Percentiles rank a stretch among this genome's conserved stretches.
phyloP scores from a whole-genome alignment of 2,888 invertebrate genomes.

The Myopa testacea region DNA sequence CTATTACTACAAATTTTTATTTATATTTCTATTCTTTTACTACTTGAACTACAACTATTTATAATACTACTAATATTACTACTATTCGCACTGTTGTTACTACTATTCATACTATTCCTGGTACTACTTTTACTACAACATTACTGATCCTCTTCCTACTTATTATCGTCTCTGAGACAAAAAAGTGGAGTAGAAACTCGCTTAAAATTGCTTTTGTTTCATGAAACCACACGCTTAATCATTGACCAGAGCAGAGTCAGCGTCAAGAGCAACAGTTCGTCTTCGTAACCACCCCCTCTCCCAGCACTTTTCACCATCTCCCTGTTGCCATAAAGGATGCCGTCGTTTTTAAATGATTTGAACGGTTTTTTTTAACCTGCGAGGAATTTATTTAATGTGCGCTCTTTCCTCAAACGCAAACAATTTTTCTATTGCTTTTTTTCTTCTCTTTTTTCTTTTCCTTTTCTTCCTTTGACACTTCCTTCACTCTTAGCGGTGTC shows the following conservation, averaged over 20 bases:
- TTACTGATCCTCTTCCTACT: too few relatives aligned
- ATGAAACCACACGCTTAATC: background rate
- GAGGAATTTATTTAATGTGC: constrained; percentile 46
- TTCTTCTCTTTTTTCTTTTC: background rate
- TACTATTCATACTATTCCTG: too few relatives aligned
- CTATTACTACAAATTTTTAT: too few relatives aligned
- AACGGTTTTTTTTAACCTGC: constrained; percentile 39
- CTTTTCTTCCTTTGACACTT: background rate
- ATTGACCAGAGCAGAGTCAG: background rate
- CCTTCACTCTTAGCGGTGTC: too few relatives aligned
- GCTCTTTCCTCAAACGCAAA: constrained; percentile 24
- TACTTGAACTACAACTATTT: too few relatives aligned
- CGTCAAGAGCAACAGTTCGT: background rate
- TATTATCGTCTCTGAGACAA: too few relatives aligned
- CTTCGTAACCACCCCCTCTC: background rate
- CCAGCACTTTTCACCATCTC: background rate
- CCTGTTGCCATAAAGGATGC: background rate
- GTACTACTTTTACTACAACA: too few relatives aligned
- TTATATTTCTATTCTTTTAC: too few relatives aligned
- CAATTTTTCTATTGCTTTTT: background rate
- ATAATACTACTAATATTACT: too few relatives aligned
- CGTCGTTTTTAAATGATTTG: constrained; percentile 40
- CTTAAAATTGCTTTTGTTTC: background rate
- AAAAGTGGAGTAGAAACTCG: background rate
- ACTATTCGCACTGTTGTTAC: too few relatives aligned